phyloP scores from a whole-genome alignment of 2,888 invertebrate species.

The Cephalotes varians region DNA sequence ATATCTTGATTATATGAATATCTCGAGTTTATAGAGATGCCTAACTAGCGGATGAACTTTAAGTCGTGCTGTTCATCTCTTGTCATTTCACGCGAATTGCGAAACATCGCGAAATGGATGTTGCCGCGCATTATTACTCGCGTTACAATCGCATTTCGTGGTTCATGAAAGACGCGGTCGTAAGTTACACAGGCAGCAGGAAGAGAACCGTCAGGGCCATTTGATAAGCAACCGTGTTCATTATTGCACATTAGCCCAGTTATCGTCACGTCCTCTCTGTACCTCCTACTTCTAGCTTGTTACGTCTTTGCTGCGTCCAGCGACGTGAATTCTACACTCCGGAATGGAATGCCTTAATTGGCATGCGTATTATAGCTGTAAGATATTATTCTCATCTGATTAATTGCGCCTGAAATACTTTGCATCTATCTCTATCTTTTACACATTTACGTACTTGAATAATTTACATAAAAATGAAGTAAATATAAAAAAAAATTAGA shows the following conservation, averaged over 20 bases:
- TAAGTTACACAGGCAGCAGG: slow-evolving; percentile 72
- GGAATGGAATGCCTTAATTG: slow-evolving; percentile 46
- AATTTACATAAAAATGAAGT: background rate
- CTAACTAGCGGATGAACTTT: background rate
- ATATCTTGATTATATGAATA: background rate
- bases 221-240: slow-evolving; percentile 78
- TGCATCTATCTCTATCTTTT: background rate
- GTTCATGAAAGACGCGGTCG: slow-evolving; percentile 69
- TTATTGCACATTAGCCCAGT: slow-evolving; percentile 77
- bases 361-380: slow-evolving; percentile 18
- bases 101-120: slow-evolving; percentile 51
- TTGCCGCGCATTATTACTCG: slow-evolving; percentile 59
- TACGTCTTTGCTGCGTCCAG: slow-evolving; percentile 52
- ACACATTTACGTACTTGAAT: background rate
- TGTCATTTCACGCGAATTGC: slow-evolving; percentile 18
- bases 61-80: background rate
- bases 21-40: background rate
- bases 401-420: background rate
- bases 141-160: slow-evolving; percentile 69
- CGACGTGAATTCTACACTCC: slow-evolving; percentile 36
- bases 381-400: slow-evolving; percentile 27
- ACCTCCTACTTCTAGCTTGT: slow-evolving; percentile 63
- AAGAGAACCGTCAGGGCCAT: slow-evolving; percentile 78
- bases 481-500: background rate
- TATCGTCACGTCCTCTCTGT: slow-evolving; percentile 73